phyloP scores from a whole-genome alignment of 2,797 vertebrate species.

The Rhinella marina region DNA sequence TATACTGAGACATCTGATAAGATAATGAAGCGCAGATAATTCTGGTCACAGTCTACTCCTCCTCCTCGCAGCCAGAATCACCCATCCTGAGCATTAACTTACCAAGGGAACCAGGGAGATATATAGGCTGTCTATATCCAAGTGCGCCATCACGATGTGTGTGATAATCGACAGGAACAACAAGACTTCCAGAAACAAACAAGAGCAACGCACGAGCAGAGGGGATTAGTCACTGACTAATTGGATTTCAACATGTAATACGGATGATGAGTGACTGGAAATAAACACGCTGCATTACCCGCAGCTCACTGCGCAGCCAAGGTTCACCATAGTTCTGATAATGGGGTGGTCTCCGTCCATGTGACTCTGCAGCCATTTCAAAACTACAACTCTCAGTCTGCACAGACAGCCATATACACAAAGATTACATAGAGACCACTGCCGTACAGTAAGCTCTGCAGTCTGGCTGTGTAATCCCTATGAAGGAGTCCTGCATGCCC shows the following conservation, averaged over 20 bases:
- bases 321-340: too few species aligned
- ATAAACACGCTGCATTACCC: neutral
- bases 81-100: neutral
- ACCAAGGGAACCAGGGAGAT: slow-evolving; percentile 15
- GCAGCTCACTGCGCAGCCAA: neutral
- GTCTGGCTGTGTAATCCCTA: too few species aligned
- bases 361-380: neutral
- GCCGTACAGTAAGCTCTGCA: too few species aligned
- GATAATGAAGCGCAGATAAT: too few species aligned
- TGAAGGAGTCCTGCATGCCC: too few species aligned
- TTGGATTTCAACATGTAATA: slow-evolving; percentile 44
- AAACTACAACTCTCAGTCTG: neutral
- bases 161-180: neutral
- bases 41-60: neutral
- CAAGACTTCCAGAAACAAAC: neutral
- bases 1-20: too few species aligned
- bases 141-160: slow-evolving; percentile 19
- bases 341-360: neutral
- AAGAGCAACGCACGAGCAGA: neutral
- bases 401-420: too few species aligned
- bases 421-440: too few species aligned
- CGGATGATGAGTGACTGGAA: slow-evolving; percentile 38
- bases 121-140: slow-evolving; percentile 40
- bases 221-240: slow-evolving; percentile 51
- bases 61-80: neutral